phyloP scores from a whole-genome alignment of 1,140 invertebrate species.

The Drosophila pallidifrons region DNA sequence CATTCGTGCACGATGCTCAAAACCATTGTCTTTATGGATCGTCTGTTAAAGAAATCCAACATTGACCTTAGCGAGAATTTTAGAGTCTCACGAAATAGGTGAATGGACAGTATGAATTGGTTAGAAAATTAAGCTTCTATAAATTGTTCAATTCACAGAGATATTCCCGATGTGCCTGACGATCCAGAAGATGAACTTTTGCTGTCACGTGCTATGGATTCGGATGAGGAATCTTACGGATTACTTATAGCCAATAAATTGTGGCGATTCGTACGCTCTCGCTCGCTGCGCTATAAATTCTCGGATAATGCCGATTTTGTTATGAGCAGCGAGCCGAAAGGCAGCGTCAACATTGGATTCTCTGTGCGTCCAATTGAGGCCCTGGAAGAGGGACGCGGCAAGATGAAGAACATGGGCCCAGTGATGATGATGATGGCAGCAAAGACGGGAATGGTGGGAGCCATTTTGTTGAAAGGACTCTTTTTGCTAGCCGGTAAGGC shows the following conservation, averaged over 20 bases:
- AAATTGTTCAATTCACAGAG: constrained; percentile 39
- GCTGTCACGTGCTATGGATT: constrained; percentile 85
- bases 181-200: constrained; percentile 79
- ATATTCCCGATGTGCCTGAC: constrained; percentile 70
- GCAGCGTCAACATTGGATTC: constrained; percentile 89
- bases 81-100: constrained; percentile 91
- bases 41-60: constrained; percentile 91
- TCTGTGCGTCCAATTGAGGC: constrained; percentile 88
- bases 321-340: constrained; percentile 89
- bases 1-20: constrained; percentile 92
- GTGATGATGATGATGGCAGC: constrained; percentile 90
- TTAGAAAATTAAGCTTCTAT: background rate
- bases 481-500: constrained; percentile 93
- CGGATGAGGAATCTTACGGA: constrained; percentile 89
- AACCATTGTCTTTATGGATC: constrained; percentile 92
- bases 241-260: constrained; percentile 90
- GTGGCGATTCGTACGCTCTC: constrained; percentile 90
- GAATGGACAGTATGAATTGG: constrained; percentile 4
- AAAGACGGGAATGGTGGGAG: constrained; percentile 92
- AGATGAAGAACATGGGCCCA: constrained; percentile 91
- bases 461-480: constrained; percentile 91
- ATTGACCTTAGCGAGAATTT: constrained; percentile 91
- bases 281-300: constrained; percentile 89
- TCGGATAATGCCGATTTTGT: constrained; percentile 91
- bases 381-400: constrained; percentile 88